Base-by-base conservation (phyloP, 2,113 vertebrate species). In the Plecturocebus donacophilus region DNA sequence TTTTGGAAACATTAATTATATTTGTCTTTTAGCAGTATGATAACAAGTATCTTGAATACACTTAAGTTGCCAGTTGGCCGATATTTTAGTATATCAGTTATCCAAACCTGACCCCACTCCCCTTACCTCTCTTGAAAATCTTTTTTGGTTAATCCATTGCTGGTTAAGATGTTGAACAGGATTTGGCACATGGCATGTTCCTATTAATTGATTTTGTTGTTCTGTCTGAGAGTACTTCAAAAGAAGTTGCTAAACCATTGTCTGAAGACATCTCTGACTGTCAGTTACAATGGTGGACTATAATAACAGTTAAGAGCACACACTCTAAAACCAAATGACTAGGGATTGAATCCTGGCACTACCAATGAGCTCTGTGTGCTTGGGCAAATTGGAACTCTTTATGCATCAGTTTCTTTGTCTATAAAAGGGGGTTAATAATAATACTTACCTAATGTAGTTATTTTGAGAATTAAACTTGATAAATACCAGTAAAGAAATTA, bases 1-100 rank as follows among this genome's bases (percentile, higher is more conserved):
- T 88, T 93, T 80, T 71, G 40, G 45, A 94, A 92, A 77, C 84
- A 38, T 94, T 64, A 56, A 83, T 96, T 87, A 42, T 27, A 71
- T 27, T 91, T 64, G 66, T 35, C 79, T 66, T 49, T 82, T 76
- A 77, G 45, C 8, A 49, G 32, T 32, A 56, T 49, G 21, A 38
- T 76, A 93, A 56, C 40, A 42, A 91, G 40, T 8, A 47, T 64
- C 16, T 40, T 76, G 58, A 91, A 83, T 25, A 42, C 2, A 20
- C 52, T 47, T 38, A 80, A 70, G 56, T 27, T 54, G 25, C 56
- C 56, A 81, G 64, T 35, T 61, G 58, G 58, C 58, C 35, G 6
- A 35, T 7, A 73, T 54, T 35, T 70, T 54, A 56, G 38, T 32
- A 6, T 0, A 6, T 13, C 21, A 75, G 35, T 40, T 75, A 19